Percentiles rank a stretch among this genome's conserved stretches.
Conservation (phyloP, 1,140 invertebrate genomes). For the Drosophila rufa region DNA sequence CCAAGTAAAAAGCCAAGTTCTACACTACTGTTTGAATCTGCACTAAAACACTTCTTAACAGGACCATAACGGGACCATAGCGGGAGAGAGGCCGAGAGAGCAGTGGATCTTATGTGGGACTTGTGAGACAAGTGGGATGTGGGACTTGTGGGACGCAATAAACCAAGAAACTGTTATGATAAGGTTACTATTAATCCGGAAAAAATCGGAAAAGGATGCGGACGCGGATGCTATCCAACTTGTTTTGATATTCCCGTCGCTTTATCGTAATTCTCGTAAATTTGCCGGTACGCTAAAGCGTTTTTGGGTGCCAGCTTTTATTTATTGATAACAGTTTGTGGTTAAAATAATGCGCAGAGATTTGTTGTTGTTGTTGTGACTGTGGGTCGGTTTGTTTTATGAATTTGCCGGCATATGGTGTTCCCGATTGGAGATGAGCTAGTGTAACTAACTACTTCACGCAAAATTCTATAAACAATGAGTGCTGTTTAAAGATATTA, state of each 20-base stretch:
- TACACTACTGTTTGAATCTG: no score
- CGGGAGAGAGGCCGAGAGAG: no score
- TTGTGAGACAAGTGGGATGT: no score
- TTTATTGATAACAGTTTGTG: conserved; percentile 22
- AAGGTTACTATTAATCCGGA: no score
- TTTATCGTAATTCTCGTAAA: conserved; percentile 17
- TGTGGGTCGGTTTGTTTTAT: conserved; percentile 1
- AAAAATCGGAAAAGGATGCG: conserved; percentile 5
- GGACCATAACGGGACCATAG: no score
- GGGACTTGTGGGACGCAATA: no score
- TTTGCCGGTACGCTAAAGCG: conserved; percentile 18
- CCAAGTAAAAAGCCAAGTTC: no score
- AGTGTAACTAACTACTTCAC: background rate
- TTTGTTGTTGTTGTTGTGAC: conserved; percentile 9
- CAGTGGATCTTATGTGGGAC: no score
- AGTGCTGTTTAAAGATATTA: background rate
- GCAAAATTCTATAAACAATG: no score
- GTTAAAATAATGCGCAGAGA: background rate
- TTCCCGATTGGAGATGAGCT: conserved; percentile 7
- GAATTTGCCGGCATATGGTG: conserved; percentile 35
- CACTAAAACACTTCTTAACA: no score
- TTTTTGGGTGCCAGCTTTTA: background rate
- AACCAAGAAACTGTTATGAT: no score
- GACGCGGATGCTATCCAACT: background rate
- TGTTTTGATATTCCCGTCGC: background rate